Evolutionary conservation across 2,113 vertebrate genomes (phyloP).

Genomic region (Engraulis encrasicolus): DNA sequence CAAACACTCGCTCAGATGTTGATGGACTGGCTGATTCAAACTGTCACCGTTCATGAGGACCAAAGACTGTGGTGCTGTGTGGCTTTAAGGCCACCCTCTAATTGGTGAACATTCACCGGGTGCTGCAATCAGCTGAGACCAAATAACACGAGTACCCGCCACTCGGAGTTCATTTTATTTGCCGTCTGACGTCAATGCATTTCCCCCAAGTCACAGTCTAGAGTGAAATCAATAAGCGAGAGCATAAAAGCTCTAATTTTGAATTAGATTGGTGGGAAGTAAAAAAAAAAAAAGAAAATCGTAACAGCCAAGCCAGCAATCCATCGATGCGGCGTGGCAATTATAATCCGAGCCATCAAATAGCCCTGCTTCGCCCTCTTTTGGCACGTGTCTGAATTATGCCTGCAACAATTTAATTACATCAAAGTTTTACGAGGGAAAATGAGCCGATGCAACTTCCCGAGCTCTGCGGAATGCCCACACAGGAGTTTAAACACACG

Average conservation of each 20-base stretch:
- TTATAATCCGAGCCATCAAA: neutral
- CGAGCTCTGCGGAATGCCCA: neutral
- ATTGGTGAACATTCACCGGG: neutral
- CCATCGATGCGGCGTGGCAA: neutral
- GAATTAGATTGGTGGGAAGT: neutral
- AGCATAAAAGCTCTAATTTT: neutral
- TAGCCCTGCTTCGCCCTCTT: neutral
- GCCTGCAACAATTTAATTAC: neutral
- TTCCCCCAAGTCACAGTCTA: neutral
- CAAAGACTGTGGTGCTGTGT: no score
- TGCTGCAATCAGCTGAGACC: neutral
- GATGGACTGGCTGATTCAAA: neutral
- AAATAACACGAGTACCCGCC: neutral
- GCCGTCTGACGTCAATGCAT: neutral
- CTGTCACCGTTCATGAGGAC: neutral
- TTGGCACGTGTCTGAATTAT: neutral
- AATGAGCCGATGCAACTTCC: neutral
- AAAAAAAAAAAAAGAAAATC: neutral
- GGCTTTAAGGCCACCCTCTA: no score
- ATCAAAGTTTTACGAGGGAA: conserved; percentile 6
- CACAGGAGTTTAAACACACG: no score
- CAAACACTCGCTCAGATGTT: neutral
- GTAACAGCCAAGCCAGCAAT: neutral
- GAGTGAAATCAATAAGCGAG: neutral
- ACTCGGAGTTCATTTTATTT: neutral